These are phyloP conservation scores for Caloenas nicobarica DNA, from an alignment of 2,113 vertebrate species.

Conservation along the genomic window DNA sequence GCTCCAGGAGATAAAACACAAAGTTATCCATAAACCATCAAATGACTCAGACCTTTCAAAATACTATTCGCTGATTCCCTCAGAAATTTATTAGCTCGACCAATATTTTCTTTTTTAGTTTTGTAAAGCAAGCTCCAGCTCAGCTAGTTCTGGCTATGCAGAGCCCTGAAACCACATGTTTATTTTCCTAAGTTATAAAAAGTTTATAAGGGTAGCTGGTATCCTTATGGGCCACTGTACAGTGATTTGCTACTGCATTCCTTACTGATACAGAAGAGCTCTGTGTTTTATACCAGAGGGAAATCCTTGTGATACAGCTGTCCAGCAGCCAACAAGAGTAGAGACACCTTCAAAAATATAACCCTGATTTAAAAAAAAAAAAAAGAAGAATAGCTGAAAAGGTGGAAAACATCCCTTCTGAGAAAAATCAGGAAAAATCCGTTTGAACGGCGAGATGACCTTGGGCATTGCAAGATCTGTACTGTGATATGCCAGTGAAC, in stretches of 20 bases:
- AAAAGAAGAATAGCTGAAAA: neutral
- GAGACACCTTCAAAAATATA: conserved; percentile 63
- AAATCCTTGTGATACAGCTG: conserved; percentile 70
- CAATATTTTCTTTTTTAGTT: conserved; percentile 78
- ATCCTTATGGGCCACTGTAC: conserved; percentile 78
- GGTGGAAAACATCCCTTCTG: conserved; percentile 6
- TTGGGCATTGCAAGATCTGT: neutral
- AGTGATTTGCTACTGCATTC: conserved; percentile 79
- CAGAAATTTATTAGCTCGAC: conserved; percentile 75
- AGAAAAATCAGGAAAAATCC: conserved; percentile 28
- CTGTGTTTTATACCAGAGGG: conserved; percentile 76
- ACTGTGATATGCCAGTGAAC: neutral
- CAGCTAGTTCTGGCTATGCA: conserved; percentile 70
- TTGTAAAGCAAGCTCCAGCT: conserved; percentile 74
- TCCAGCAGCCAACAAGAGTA: conserved; percentile 47
- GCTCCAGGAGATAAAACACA: conserved; percentile 37
- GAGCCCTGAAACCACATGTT: conserved; percentile 84
- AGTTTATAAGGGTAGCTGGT: conserved; percentile 81
- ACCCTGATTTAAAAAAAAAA: neutral
- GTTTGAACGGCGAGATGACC: neutral
- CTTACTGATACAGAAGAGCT: conserved; percentile 77
- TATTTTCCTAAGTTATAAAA: conserved; percentile 86
- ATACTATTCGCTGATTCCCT: conserved; percentile 59
- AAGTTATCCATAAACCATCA: conserved; percentile 58
- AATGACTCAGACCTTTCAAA: conserved; percentile 55